Conservation (phyloP, 1,140 invertebrate genomes). For the Drosophila subpulchrella region DNA sequence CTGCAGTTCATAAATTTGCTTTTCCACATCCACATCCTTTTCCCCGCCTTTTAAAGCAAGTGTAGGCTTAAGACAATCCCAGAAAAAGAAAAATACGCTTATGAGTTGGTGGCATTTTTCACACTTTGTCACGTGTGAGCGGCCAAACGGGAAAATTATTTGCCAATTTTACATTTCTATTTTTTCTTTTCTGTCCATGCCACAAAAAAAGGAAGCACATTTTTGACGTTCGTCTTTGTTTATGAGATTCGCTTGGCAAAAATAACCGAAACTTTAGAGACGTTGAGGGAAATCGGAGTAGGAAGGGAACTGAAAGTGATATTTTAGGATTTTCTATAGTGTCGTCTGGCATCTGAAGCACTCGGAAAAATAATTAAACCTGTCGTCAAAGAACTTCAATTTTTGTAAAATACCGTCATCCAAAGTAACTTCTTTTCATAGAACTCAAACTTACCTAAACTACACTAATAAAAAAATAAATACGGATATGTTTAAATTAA, state of each 20-base stretch:
- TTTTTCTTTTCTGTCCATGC: constrained; percentile 2
- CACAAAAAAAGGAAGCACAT: constrained; percentile 15
- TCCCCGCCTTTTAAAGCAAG: constrained; percentile 36
- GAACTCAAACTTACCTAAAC: no score
- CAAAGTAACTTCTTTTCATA: no score
- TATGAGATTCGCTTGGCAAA: constrained; percentile 20
- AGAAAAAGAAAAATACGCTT: constrained; percentile 42
- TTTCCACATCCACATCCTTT: constrained; percentile 65
- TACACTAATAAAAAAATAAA: no score
- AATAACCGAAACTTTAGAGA: constrained; percentile 15
- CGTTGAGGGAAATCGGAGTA: constrained; percentile 10
- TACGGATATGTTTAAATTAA: no score
- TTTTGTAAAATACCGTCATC: no score
- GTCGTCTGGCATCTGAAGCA: background rate
- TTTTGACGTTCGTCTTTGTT: constrained; percentile 35
- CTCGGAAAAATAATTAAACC: background rate
- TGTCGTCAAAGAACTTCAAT: no score
- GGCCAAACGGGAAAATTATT: constrained; percentile 49
- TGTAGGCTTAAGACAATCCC: constrained; percentile 59
- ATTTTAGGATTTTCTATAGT: constrained; percentile 8
- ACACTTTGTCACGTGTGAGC: constrained; percentile 70
- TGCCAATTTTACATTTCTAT: constrained; percentile 43
- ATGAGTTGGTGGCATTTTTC: constrained; percentile 67
- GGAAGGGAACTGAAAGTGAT: background rate
- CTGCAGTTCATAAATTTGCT: constrained; percentile 74